Evolutionary conservation across 2,888 invertebrate genomes (phyloP).

Genomic region (Habrosyne pyritoides): DNA sequence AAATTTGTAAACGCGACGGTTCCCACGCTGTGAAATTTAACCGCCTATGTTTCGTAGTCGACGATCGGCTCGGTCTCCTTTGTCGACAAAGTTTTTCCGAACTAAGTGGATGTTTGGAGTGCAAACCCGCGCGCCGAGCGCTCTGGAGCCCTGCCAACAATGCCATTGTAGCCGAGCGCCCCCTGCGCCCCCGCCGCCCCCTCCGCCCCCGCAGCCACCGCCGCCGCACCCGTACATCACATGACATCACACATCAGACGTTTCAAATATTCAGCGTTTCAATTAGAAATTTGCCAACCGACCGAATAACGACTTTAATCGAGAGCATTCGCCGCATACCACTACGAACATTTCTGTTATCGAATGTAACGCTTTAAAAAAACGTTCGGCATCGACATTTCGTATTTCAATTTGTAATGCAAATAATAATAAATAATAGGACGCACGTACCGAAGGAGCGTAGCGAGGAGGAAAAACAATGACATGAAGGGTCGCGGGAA

Average conservation of each 20-base stretch:
- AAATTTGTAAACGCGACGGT: slow-evolving; percentile 31
- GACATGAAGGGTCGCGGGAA: slow-evolving; percentile 11
- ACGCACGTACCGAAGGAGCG: slow-evolving; percentile 29
- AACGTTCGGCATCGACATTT: slow-evolving; percentile 35
- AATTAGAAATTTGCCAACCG: slow-evolving; percentile 63
- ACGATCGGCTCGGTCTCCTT: slow-evolving; percentile 26
- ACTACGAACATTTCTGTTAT: slow-evolving; percentile 39
- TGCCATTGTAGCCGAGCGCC: slow-evolving; percentile 33
- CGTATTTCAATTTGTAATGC: slow-evolving; percentile 50
- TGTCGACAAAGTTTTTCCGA: slow-evolving; percentile 24
- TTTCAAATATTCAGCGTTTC: slow-evolving; percentile 57
- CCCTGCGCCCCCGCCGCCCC: slow-evolving; percentile 16
- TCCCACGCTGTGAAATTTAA: slow-evolving; percentile 36
- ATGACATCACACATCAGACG: slow-evolving; percentile 41
- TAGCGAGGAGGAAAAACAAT: slow-evolving; percentile 29
- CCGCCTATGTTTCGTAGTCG: slow-evolving; percentile 17
- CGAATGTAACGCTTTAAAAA: slow-evolving; percentile 35
- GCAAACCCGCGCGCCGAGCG: slow-evolving; percentile 18
- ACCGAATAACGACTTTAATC: slow-evolving; percentile 59
- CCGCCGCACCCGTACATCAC: slow-evolving; percentile 30
- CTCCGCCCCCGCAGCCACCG: slow-evolving; percentile 7
- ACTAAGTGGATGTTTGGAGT: slow-evolving; percentile 21
- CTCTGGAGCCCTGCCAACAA: slow-evolving; percentile 48
- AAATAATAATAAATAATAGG: slow-evolving; percentile 48
- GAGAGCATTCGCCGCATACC: slow-evolving; percentile 55